A percentile compares a stretch with the other conserved stretches of the same genome.
Conservation (phyloP, 1,140 invertebrate species). For the Cylas formicarius region DNA sequence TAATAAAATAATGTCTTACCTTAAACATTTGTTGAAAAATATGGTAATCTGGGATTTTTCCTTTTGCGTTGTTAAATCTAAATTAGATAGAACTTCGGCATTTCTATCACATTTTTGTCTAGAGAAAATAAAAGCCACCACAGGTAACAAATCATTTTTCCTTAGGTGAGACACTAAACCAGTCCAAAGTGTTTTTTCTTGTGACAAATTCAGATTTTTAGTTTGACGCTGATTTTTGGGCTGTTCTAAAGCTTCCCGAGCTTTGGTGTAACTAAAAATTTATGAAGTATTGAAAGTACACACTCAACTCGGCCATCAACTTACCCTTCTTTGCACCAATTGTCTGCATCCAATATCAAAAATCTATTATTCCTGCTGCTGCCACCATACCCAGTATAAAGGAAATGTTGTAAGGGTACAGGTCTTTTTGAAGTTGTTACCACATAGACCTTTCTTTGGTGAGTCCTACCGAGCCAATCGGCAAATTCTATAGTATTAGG, state of each 20-base stretch:
- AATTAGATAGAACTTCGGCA: conserved; percentile 58
- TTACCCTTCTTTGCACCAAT: conserved; percentile 60
- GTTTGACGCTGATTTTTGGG: conserved; percentile 27
- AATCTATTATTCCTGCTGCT: conserved; percentile 56
- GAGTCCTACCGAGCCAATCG: conserved; percentile 93
- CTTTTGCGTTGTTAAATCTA: conserved; percentile 73
- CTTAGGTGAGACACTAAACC: conserved; percentile 74
- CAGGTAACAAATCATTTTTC: conserved; percentile 78
- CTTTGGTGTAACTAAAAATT: conserved; percentile 28
- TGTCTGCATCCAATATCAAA: conserved; percentile 72
- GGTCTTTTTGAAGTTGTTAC: conserved; percentile 91
- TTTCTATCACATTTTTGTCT: conserved; percentile 77
- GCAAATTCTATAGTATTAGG: conserved; percentile 96
- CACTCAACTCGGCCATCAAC: conserved; percentile 14
- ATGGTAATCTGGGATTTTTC: conserved; percentile 77
- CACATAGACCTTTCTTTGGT: conserved; percentile 89
- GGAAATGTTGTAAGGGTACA: conserved; percentile 89
- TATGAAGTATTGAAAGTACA: background rate
- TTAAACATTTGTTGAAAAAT: conserved; percentile 74
- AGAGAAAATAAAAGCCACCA: conserved; percentile 91
- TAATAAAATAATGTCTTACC: conserved; percentile 6
- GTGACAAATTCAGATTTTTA: conserved; percentile 41
- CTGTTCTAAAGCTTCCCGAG: conserved; percentile 21
- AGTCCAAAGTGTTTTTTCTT: conserved; percentile 81
- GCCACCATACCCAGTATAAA: conserved; percentile 70